phyloP scores from a whole-genome alignment of 2,888 invertebrate species.

The Drosophila lutescens region DNA sequence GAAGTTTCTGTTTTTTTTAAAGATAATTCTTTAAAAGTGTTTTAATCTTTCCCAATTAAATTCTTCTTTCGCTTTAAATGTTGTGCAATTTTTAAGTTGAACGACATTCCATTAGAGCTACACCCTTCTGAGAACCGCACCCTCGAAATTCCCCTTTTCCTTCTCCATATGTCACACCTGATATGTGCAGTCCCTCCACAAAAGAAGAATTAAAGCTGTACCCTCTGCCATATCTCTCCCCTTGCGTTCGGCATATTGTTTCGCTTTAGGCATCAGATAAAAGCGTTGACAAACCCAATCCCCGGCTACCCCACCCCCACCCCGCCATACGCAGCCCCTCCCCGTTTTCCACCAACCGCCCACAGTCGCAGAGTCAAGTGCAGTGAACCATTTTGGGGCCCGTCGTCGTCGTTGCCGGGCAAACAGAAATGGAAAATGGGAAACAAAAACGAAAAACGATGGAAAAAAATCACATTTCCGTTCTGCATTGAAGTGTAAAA shows the following conservation, averaged over 20 bases:
- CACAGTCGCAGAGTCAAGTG: conserved; percentile 65
- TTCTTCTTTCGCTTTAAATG: neutral
- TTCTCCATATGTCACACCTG: conserved; percentile 39
- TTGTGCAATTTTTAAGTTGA: conserved; percentile 19
- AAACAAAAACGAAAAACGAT: conserved; percentile 35
- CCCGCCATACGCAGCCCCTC: conserved; percentile 15
- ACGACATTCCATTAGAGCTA: conserved; percentile 20
- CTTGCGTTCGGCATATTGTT: conserved; percentile 52
- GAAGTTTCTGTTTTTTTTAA: neutral
- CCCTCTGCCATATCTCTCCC: conserved; percentile 6
- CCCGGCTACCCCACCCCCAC: conserved; percentile 1
- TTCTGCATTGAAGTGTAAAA: conserved; percentile 69
- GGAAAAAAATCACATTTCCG: conserved; percentile 69
- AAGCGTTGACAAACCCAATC: conserved; percentile 66
- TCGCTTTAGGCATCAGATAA: conserved; percentile 58
- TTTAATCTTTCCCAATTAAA: neutral
- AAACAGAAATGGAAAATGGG: conserved; percentile 35
- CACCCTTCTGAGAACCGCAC: conserved; percentile 19
- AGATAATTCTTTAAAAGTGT: too few relatives aligned
- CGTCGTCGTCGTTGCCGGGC: conserved; percentile 46
- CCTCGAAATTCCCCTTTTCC: conserved; percentile 1
- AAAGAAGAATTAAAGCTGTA: conserved; percentile 41
- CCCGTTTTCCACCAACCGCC: conserved; percentile 3
- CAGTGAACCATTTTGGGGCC: conserved; percentile 79
- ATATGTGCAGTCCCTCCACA: conserved; percentile 19